These are phyloP conservation scores for Sminthurides bifidus DNA, from an alignment of 1,140 invertebrate species.

Conservation along the genomic window DNA sequence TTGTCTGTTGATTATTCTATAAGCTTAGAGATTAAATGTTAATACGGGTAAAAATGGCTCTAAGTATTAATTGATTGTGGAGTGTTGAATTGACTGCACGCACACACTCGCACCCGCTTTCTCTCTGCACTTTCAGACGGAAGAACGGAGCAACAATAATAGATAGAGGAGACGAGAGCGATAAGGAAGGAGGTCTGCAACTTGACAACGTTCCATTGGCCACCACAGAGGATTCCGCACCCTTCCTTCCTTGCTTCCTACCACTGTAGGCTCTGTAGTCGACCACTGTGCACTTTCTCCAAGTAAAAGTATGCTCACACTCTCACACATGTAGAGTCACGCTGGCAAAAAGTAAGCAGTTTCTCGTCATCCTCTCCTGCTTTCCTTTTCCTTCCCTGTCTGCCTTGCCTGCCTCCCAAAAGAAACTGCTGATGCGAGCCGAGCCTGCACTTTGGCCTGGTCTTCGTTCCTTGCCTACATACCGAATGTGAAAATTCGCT, in stretches of 20 bases:
- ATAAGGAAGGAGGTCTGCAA: neutral
- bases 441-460: no score
- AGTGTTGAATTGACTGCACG: neutral
- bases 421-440: no score
- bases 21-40: no score
- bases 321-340: no score
- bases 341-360: no score
- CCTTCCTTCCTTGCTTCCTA: conserved; percentile 11
- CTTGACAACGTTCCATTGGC: conserved; percentile 14
- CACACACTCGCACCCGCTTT: neutral
- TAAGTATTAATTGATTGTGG: no score
- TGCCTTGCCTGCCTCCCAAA: no score
- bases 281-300: neutral
- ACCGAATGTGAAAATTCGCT: no score
- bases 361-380: neutral
- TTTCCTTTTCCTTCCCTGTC: neutral
- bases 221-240: conserved; percentile 22
- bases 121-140: neutral
- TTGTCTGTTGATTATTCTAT: no score
- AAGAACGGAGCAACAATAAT: conserved; percentile 2
- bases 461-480: no score
- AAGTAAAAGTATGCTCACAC: conserved; percentile 5
- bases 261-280: no score
- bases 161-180: neutral
- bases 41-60: no score